Evolutionary conservation across 2,888 invertebrate species (phyloP).

Genomic region (Trichogramma evanescens): DNA sequence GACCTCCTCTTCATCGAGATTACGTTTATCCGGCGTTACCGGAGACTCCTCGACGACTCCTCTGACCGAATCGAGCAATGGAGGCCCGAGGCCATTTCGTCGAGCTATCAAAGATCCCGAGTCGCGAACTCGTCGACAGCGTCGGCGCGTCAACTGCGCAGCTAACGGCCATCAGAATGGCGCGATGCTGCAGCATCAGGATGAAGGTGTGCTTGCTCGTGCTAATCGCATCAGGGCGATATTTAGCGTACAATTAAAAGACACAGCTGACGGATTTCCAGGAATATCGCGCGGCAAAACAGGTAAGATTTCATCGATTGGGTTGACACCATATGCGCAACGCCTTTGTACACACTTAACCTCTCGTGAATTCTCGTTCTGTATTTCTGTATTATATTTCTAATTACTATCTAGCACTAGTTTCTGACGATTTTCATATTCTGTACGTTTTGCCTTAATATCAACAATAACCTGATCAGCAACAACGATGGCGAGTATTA

Average conservation of each 20-base stretch:
- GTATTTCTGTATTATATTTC: too few species aligned
- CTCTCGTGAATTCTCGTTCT: neutral
- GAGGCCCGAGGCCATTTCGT: slow-evolving; percentile 28
- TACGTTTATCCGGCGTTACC: neutral
- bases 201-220: slow-evolving; percentile 43
- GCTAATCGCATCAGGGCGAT: slow-evolving; percentile 44
- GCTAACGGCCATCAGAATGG: neutral
- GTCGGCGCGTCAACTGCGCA: slow-evolving; percentile 10
- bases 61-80: slow-evolving; percentile 1
- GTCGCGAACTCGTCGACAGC: slow-evolving; percentile 12
- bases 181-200: slow-evolving; percentile 24
- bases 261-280: slow-evolving; percentile 39
- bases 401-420: too few species aligned
- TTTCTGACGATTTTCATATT: too few species aligned
- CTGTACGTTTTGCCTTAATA: too few species aligned
- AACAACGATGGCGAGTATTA: too few species aligned
- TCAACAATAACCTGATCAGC: too few species aligned
- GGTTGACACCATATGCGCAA: neutral
- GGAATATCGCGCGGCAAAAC: slow-evolving; percentile 44
- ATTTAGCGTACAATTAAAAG: slow-evolving; percentile 40
- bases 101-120: slow-evolving; percentile 26
- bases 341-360: neutral
- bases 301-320: slow-evolving; percentile 32
- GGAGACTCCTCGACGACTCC: slow-evolving; percentile 7
- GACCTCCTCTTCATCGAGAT: neutral